Evolutionary conservation across 2,888 invertebrate genomes (phyloP).

Genomic region (Cryptosula pallasiana): DNA sequence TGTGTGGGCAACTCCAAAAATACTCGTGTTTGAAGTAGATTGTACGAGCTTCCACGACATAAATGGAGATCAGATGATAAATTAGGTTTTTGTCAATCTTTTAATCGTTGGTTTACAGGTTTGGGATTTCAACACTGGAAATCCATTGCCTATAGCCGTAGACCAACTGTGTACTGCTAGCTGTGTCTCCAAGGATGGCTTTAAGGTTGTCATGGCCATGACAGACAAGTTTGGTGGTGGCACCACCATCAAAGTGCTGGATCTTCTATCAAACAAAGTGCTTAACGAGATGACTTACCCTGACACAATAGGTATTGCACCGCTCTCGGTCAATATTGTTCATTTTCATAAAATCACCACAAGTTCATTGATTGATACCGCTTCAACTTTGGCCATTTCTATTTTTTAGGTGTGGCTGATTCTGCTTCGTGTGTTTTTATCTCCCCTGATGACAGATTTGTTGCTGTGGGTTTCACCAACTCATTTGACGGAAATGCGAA

Average conservation of each 20-base stretch:
- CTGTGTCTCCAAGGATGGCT: conserved; percentile 48
- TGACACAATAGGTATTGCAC: conserved; percentile 48
- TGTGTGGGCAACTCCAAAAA: too few relatives aligned
- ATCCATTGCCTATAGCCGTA: conserved; percentile 47
- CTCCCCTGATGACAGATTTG: conserved; percentile 45
- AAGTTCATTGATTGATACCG: too few relatives aligned
- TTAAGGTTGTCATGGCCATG: conserved; percentile 47
- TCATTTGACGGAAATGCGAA: conserved; percentile 49
- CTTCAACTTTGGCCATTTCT: neutral
- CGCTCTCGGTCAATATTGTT: conserved; percentile 46
- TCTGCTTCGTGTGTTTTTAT: conserved; percentile 25
- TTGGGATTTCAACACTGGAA: conserved; percentile 51
- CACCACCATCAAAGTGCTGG: conserved; percentile 50
- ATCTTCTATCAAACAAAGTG: conserved; percentile 49
- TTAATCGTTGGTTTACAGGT: conserved; percentile 35
- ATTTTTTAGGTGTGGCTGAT: conserved; percentile 23
- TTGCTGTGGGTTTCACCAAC: conserved; percentile 52
- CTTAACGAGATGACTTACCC: conserved; percentile 43
- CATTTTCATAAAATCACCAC: conserved; percentile 36
- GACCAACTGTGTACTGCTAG: conserved; percentile 50
- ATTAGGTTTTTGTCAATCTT: too few relatives aligned
- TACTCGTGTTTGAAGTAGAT: too few relatives aligned
- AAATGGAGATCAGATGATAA: too few relatives aligned
- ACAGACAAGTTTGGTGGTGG: conserved; percentile 50
- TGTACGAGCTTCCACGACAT: too few relatives aligned